Conservation (phyloP, 2,888 invertebrate genomes). For the Andrena dorsata region DNA sequence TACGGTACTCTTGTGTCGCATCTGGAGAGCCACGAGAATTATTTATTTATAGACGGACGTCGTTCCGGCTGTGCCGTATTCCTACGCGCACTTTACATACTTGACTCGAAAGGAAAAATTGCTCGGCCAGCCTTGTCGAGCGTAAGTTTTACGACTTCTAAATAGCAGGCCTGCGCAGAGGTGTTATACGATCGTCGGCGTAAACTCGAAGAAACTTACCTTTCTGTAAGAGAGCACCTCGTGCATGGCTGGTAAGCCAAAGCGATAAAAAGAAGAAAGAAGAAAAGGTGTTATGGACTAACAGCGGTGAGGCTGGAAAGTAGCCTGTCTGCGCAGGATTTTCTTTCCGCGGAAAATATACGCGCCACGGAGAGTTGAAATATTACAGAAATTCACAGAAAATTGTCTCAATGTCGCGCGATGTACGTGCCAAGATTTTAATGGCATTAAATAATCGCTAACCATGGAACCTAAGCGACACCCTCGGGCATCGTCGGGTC, state of each 20-base stretch:
- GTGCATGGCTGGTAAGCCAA: conserved; percentile 51
- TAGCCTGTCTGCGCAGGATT: conserved; percentile 25
- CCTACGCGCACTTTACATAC: neutral
- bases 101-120: conserved; percentile 20
- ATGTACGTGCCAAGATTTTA: no score
- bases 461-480: no score
- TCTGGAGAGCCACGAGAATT: neutral
- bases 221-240: conserved; percentile 32
- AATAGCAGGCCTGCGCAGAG: conserved; percentile 50
- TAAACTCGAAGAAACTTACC: conserved; percentile 56
- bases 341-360: conserved; percentile 35
- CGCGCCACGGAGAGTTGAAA: conserved; percentile 26
- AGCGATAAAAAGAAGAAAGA: conserved; percentile 53
- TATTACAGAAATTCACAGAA: conserved; percentile 5
- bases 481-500: no score
- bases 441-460: no score
- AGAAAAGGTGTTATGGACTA: conserved; percentile 40
- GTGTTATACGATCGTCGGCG: conserved; percentile 52
- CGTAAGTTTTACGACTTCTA: conserved; percentile 65
- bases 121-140: conserved; percentile 42
- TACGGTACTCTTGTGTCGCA: neutral
- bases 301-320: conserved; percentile 41
- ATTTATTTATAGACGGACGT: neutral
- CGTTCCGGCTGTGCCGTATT: neutral
- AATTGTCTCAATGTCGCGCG: no score